These are phyloP conservation scores for Passer montanus DNA, from an alignment of 2,113 vertebrate species.

Conservation along the genomic window DNA sequence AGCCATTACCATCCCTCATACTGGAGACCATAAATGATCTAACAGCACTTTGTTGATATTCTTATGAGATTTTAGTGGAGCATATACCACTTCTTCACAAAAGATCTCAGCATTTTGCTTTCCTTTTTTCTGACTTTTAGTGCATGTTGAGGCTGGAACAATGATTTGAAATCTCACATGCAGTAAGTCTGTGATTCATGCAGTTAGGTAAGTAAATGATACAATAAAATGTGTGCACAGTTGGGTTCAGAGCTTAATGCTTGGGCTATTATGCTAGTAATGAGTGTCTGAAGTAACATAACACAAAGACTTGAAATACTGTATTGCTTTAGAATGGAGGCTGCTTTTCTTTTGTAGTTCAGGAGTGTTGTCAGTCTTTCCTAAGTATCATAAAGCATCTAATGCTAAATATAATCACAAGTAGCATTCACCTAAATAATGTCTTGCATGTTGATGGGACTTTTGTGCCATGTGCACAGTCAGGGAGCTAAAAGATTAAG, in stretches of 20 bases:
- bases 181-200: not conserved
- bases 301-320: not conserved
- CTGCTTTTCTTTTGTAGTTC: not conserved
- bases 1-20: not conserved
- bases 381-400: not conserved
- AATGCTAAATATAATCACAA: not conserved
- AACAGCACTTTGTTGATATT: not conserved
- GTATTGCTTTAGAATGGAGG: not conserved
- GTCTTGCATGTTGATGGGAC: not conserved
- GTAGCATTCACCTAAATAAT: not conserved
- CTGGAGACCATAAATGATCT: not conserved
- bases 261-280: not conserved
- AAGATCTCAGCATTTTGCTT: not conserved
- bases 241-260: not conserved
- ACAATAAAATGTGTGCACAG: not conserved
- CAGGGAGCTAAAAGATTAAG: slow-evolving; percentile 7
- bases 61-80: not conserved
- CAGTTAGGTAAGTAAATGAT: not conserved
- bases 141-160: not conserved
- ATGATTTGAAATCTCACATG: not conserved
- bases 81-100: not conserved
- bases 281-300: not conserved
- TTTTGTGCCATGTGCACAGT: not conserved
- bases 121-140: not conserved
- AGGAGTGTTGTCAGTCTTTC: not conserved